Conservation (phyloP, 2,797 vertebrate species). For the Gobio occitaniae region DNA sequence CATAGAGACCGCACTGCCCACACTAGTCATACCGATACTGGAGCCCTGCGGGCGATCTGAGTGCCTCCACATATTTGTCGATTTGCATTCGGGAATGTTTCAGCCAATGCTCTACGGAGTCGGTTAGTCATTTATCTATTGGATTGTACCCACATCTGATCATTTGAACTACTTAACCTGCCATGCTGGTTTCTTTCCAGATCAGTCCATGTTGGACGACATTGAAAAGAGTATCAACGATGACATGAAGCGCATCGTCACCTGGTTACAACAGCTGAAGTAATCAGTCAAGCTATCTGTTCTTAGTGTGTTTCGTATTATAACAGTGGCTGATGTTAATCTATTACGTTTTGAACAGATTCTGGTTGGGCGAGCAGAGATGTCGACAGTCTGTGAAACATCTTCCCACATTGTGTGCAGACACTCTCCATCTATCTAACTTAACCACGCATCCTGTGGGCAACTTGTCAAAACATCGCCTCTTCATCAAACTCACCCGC, state of each 20-base stretch:
- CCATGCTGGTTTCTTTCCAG: slow-evolving; percentile 69
- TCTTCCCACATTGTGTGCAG: slow-evolving; percentile 93
- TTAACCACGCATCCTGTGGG: slow-evolving; percentile 88
- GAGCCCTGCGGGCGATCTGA: slow-evolving; percentile 96
- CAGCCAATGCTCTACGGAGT: slow-evolving; percentile 97
- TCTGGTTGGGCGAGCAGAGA: slow-evolving; percentile 98
- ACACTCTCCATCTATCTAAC: slow-evolving; percentile 93
- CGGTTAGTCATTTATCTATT: slow-evolving; percentile 78
- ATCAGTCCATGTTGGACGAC: slow-evolving; percentile 93
- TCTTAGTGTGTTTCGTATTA: not conserved
- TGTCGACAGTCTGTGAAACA: slow-evolving; percentile 98
- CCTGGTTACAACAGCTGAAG: slow-evolving; percentile 97
- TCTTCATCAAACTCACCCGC: slow-evolving; percentile 97
- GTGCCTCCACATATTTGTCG: slow-evolving; percentile 97
- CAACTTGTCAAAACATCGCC: slow-evolving; percentile 91
- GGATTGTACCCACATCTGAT: not conserved
- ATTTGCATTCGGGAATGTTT: slow-evolving; percentile 98
- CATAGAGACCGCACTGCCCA: slow-evolving; percentile 94
- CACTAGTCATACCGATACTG: slow-evolving; percentile 93
- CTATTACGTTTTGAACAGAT: slow-evolving; percentile 77
- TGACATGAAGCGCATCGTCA: slow-evolving; percentile 93
- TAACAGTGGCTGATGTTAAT: not conserved
- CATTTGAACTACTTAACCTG: not conserved
- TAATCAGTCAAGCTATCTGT: slow-evolving; percentile 71
- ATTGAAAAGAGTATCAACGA: slow-evolving; percentile 97